These are phyloP conservation scores for Platycercus adscitus DNA, from an alignment of 2,113 vertebrate genomes.

Conservation along the genomic window DNA sequence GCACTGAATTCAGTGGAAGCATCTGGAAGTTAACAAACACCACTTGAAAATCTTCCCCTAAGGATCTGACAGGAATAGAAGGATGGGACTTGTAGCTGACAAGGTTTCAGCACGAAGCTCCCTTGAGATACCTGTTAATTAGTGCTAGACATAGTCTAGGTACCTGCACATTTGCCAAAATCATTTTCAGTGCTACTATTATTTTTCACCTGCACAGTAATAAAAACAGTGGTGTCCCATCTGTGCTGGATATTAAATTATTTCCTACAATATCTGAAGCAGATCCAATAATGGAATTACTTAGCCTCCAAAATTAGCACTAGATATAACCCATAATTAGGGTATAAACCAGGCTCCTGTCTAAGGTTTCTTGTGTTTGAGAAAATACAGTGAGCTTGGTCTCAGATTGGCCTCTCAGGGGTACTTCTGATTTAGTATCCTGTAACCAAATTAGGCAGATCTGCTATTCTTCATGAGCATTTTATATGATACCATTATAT, in stretches of 20 bases:
- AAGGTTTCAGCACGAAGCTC: neutral
- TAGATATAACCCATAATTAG: neutral
- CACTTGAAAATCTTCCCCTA: neutral
- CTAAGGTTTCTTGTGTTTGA: neutral
- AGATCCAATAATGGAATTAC: neutral
- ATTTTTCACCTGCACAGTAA: neutral
- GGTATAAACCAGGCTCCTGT: neutral
- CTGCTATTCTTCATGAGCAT: neutral
- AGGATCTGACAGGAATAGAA: neutral
- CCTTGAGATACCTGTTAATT: neutral
- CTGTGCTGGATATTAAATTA: neutral
- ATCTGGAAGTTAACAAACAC: neutral
- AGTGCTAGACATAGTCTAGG: neutral
- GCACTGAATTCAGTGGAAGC: neutral
- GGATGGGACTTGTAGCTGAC: neutral
- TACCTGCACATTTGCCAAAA: neutral
- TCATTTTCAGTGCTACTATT: neutral
- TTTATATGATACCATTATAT: neutral
- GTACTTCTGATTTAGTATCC: neutral
- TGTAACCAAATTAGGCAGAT: neutral
- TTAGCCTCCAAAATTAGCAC: neutral
- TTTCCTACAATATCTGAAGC: neutral
- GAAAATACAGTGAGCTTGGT: neutral
- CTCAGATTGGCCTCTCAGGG: neutral
- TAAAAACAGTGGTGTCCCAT: neutral